Percentiles rank a stretch among this genome's conserved stretches.
Conservation (phyloP, 2,113 vertebrate genomes). For the Nestor notabilis region DNA sequence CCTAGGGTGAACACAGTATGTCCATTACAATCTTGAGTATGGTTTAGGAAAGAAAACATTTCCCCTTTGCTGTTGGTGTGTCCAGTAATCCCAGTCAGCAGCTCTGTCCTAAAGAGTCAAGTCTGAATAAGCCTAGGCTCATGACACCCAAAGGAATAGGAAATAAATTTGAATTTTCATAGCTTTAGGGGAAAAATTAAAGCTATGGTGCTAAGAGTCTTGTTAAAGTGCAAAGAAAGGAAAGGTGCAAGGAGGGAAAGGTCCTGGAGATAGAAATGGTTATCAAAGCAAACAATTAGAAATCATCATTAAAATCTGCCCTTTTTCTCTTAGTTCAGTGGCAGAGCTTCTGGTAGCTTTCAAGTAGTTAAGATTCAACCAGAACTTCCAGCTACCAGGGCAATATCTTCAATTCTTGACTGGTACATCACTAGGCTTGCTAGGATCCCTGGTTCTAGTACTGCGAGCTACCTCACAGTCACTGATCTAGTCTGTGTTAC, state of each 20-base stretch:
- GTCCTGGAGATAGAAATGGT: fast-evolving
- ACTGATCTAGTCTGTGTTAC: fast-evolving
- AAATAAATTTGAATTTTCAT: background rate
- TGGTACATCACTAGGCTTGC: background rate
- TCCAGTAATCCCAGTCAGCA: background rate
- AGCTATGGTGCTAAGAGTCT: background rate
- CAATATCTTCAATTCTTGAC: background rate
- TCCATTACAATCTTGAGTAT: background rate
- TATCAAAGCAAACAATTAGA: background rate
- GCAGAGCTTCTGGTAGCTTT: background rate
- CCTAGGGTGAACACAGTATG: background rate
- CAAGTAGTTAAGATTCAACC: background rate
- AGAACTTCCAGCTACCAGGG: background rate
- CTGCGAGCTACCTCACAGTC: background rate
- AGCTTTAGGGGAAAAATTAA: background rate
- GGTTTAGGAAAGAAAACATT: background rate
- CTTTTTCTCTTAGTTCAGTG: background rate
- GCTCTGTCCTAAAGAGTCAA: background rate
- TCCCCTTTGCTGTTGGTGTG: background rate
- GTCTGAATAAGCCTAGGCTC: background rate
- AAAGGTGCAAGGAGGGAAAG: background rate
- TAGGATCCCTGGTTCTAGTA: background rate
- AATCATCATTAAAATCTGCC: background rate
- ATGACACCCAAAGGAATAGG: background rate
- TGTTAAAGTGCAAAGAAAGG: background rate